Conservation (phyloP, 2,113 vertebrate species). For the Zapus hudsonius region DNA sequence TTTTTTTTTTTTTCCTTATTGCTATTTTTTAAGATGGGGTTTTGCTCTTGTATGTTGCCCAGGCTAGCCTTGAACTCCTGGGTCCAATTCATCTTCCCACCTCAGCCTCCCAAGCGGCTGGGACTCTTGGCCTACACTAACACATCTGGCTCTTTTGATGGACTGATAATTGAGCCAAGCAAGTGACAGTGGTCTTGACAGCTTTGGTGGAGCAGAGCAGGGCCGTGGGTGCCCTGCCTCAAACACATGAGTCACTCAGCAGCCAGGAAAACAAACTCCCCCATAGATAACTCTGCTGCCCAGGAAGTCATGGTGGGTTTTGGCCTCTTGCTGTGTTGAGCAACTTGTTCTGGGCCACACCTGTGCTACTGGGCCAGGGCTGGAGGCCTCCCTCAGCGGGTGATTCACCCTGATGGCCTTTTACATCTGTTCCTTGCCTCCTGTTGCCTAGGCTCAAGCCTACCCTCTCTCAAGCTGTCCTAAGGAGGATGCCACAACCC, state of each 20-base stretch:
- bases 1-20: background rate
- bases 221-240: background rate
- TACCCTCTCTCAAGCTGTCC: background rate
- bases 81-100: background rate
- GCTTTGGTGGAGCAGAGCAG: background rate
- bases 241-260: background rate
- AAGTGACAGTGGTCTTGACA: background rate
- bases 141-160: background rate
- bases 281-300: background rate
- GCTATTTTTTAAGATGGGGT: background rate
- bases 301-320: background rate
- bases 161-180: background rate
- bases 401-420: background rate
- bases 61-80: background rate
- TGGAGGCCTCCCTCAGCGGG: background rate
- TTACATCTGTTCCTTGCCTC: background rate
- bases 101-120: background rate
- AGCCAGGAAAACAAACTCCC: background rate
- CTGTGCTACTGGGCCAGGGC: background rate
- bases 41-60: background rate
- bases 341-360: fast-evolving
- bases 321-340: background rate
- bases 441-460: background rate
- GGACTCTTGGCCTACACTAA: background rate
- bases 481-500: background rate